Conservation (phyloP, 2,888 invertebrate species). For the Carabus problematicus region DNA sequence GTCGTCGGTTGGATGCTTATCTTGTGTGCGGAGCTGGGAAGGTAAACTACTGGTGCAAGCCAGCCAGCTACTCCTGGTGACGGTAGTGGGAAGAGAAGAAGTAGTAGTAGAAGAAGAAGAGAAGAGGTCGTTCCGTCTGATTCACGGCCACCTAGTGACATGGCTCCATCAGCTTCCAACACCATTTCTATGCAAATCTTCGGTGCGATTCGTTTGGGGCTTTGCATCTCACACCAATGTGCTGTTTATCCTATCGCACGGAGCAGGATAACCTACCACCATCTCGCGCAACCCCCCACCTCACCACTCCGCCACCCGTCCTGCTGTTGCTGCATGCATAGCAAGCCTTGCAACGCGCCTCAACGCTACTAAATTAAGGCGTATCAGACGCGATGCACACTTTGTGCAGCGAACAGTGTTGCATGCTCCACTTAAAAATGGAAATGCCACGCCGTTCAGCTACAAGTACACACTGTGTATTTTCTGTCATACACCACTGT, state of each 20-base stretch:
- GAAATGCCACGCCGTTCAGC: slow-evolving; percentile 15
- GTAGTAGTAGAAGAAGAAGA: slow-evolving; percentile 40
- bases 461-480: slow-evolving; percentile 1
- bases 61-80: background rate
- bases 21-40: background rate
- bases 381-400: slow-evolving; percentile 22
- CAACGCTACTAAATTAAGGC: slow-evolving; percentile 21
- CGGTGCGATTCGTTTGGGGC: slow-evolving; percentile 37
- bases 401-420: slow-evolving; percentile 15
- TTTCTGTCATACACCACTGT: too few relatives aligned
- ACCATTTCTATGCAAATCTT: slow-evolving; percentile 59
- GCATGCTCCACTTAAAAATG: slow-evolving; percentile 23
- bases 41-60: background rate
- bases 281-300: too few relatives aligned
- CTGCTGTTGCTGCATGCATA: slow-evolving; percentile 16
- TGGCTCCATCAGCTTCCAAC: slow-evolving; percentile 57
- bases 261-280: background rate
- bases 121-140: slow-evolving; percentile 52
- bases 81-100: slow-evolving; percentile 12
- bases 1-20: slow-evolving; percentile 5
- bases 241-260: slow-evolving; percentile 18
- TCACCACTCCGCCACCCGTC: background rate
- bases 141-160: slow-evolving; percentile 60
- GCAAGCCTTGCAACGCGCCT: slow-evolving; percentile 10
- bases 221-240: slow-evolving; percentile 26